These are phyloP conservation scores for Arbacia lixula DNA, from an alignment of 53 echinoderm and acorn worm species.

Conservation along the genomic window DNA sequence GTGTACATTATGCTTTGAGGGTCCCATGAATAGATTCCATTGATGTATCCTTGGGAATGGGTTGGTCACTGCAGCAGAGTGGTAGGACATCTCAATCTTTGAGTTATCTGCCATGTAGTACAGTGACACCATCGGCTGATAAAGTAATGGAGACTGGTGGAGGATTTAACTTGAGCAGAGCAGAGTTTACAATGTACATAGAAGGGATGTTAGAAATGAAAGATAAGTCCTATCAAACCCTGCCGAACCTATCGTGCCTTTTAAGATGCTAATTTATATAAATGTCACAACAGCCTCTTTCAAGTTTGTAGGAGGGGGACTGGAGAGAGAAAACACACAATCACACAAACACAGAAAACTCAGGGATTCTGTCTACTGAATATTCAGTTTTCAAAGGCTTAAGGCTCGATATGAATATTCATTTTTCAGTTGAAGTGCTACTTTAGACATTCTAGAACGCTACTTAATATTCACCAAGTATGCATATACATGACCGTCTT, in stretches of 20 bases:
- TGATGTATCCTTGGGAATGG: no score
- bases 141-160: constrained; percentile 6
- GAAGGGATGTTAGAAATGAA: background rate
- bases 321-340: background rate
- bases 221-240: background rate
- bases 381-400: constrained; percentile 9
- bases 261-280: constrained; percentile 2
- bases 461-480: no score
- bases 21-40: no score
- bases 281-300: constrained; percentile 25
- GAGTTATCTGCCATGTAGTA: background rate
- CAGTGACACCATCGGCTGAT: background rate
- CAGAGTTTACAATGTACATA: no score
- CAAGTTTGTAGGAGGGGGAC: background rate
- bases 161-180: no score
- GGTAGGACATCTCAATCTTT: background rate
- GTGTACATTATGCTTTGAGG: no score
- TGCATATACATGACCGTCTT: no score
- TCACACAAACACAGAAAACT: background rate
- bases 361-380: constrained; percentile 33
- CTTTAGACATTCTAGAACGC: background rate
- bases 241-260: constrained; percentile 8
- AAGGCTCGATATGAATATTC: background rate
- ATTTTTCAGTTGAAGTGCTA: constrained; percentile 35
- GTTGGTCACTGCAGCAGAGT: no score